Conservation (phyloP, 2,797 vertebrate species). For the Syncerus caffer region DNA sequence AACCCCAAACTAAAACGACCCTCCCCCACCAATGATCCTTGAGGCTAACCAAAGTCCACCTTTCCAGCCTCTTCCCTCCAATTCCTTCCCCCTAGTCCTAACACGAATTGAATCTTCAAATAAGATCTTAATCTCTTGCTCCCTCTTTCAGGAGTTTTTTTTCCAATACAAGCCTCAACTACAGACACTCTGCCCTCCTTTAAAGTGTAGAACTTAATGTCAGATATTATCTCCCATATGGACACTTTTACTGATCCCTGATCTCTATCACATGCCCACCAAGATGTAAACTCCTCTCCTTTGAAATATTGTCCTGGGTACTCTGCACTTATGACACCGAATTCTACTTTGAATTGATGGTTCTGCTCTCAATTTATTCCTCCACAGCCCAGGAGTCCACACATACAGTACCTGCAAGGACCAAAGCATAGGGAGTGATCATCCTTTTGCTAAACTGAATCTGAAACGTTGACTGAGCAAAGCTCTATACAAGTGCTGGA, state of each 20-base stretch:
- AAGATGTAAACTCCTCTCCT: neutral
- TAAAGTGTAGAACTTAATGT: neutral
- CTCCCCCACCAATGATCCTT: neutral
- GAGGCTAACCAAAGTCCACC: neutral
- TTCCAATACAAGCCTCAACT: neutral
- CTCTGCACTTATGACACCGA: neutral
- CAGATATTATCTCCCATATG: neutral
- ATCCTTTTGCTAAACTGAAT: neutral
- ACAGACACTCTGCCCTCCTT: neutral
- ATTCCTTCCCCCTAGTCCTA: neutral
- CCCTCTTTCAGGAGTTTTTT: neutral
- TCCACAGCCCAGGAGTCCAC: neutral
- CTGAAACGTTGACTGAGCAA: neutral
- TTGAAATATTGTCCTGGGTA: neutral
- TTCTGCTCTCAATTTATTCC: neutral
- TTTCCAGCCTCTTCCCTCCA: neutral
- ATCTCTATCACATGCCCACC: neutral
- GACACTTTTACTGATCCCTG: neutral
- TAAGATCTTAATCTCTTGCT: neutral
- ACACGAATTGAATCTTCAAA: neutral
- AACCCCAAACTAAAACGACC: neutral
- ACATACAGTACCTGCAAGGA: neutral
- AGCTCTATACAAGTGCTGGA: neutral
- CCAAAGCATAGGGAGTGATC: neutral
- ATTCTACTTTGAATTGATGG: neutral